Evolutionary conservation across 1,140 invertebrate genomes (phyloP), one percentile per base, ranked within the genome.

Genomic region (Liolophura sinensis): DNA sequence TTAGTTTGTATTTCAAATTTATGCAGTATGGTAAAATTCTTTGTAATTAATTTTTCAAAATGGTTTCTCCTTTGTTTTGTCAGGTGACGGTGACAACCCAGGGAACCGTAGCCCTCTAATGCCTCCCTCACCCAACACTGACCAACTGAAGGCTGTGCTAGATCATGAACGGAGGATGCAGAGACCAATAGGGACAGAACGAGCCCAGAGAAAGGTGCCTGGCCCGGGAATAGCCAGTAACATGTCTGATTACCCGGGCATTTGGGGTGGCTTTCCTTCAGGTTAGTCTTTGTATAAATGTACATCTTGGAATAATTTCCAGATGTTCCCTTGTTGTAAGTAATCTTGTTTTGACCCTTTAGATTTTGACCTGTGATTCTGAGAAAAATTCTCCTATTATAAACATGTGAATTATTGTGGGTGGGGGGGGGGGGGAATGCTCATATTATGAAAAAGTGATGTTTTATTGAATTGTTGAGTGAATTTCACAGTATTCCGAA

Each of bases 111-210:
- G 31, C 31, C 31, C 31, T 9, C 31, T 40, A 5, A 40, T 40
- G 31, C 31, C 31, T 40, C 31, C 3, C 3, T 40, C 31, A 5
- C 31, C 31, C 31, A 57, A 69, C 22, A 76, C 75, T 22, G 72
- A 76, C 16, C 75, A 75, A 20, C 55, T 74, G 27, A 55, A 68
- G 18, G 72, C 74, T 14, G 65, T 64, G 49, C 64, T 72, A 7
- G 69, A 69, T 24, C 71, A 69, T 18, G 76, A 78, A 22, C 52
- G 74, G 25, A 62, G 71, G 9, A 72, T 69, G 46, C 71, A 70
- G 47, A 63, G 75, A 47, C 78, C 77, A 22, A 77, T 78, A 15
- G 76, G 76, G 48, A 74, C 72, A 48, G 76, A 78, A 57, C 65
- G 74, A 40, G 71, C 72, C n/a, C 72, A 74, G 47, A 70, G 75